Conservation (phyloP, 2,113 vertebrate species). For the Pelvicachromis taeniatus region DNA sequence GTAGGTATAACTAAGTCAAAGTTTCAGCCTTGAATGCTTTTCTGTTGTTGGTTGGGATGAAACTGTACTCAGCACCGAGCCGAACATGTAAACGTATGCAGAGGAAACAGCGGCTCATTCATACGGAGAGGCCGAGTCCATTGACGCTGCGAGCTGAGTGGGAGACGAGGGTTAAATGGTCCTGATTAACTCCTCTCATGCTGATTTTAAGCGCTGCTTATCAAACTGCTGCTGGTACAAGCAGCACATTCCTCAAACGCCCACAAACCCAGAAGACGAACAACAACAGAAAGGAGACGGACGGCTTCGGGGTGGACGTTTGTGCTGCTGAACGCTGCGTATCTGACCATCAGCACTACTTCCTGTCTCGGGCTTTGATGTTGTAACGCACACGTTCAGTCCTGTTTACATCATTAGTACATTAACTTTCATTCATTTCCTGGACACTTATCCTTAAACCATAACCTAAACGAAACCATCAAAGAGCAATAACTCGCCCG, state of each 20-base stretch:
- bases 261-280: not conserved
- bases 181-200: constrained; percentile 23
- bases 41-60: not conserved
- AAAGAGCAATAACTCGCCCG: not conserved
- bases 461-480: not conserved
- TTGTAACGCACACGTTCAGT: constrained; percentile 1
- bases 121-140: constrained; percentile 4
- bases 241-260: not conserved
- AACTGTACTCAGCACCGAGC: not conserved
- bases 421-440: not conserved
- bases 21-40: not conserved
- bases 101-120: constrained; percentile 20
- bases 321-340: constrained; percentile 5
- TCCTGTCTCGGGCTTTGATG: constrained; percentile 56
- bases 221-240: constrained; percentile 36
- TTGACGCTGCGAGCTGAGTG: constrained; percentile 13
- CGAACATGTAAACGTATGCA: not conserved
- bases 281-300: not conserved
- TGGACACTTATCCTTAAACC: not conserved
- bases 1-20: not conserved
- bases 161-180: constrained; percentile 6
- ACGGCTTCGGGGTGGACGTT: not conserved
- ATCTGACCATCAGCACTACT: constrained; percentile 49
- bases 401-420: not conserved
- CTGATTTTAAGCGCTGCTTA: constrained; percentile 28